Evolutionary conservation across 2,888 invertebrate genomes (phyloP), one percentile per base, ranked within the genome.

Genomic region (Hylaea fasciaria): DNA sequence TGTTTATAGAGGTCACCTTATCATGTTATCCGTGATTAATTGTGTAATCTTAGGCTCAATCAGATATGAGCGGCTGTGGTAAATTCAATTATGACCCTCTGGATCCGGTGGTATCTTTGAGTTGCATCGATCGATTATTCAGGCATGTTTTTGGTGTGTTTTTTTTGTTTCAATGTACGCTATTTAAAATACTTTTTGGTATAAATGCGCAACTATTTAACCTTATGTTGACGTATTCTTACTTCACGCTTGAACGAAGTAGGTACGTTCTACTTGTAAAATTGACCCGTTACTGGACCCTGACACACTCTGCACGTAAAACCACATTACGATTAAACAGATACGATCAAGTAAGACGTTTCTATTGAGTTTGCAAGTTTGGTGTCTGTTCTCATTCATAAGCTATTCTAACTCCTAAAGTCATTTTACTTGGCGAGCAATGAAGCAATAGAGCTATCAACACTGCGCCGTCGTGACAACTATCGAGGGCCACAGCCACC

Each of bases 1-100:
- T 71, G 79, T 89, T 89, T 88, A 88, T 69, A 67, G 78, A 86
- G 86, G 84, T 87, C 85, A 87, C 71, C 70, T 79, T 74, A 74
- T 87, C 85, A 87, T 70, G 70, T 79, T 74, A 74, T 74, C 65
- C 69, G 61, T 75, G 76, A 83, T 86, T 80, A 78, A 82, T 82
- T 77, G 76, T 73, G 68, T 71, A 73, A 76, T 78, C 67, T 68
- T 43, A 57, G 59, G 57, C 65, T 73, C 70, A 74, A 77, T 79
- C 69, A 68, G 68, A 73, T 76, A 58, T 54, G 62, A 41, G 57
- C 55, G 61, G 22, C 46, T 62, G 64, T 61, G 57, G 52, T 56
- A 51, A 58, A 54, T 58, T 64, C 50, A 71, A 65, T 76, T 76
- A 73, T 52, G 50, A 28, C 65, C 71, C 56, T 59, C 47, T 62